Percentiles rank a stretch among this genome's conserved stretches.
phyloP scores from a whole-genome alignment of 2,888 invertebrate species.

The Drosophila peninsularis region DNA sequence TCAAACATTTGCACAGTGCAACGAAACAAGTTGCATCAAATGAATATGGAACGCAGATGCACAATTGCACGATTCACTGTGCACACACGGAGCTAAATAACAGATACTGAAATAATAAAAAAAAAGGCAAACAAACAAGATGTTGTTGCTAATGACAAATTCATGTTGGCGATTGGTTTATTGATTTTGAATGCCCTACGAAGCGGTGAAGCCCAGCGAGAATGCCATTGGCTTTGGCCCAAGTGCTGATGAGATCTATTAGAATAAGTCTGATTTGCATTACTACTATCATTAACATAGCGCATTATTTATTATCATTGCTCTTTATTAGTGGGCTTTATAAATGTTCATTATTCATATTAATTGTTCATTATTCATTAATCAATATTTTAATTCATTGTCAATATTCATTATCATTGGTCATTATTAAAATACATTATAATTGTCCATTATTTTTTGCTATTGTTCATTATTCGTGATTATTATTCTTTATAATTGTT shows the following conservation, averaged over 20 bases:
- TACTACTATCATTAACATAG: background rate
- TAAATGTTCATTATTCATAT: background rate
- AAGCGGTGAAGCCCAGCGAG: background rate
- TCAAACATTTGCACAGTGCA: conserved; percentile 65
- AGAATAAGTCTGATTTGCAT: background rate
- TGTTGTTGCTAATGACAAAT: conserved; percentile 70
- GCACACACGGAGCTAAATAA: conserved; percentile 26
- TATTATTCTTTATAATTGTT: no score
- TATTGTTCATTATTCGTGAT: no score
- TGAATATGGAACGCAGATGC: conserved; percentile 53
- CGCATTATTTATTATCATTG: no score
- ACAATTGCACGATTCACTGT: conserved; percentile 64
- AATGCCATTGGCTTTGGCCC: background rate
- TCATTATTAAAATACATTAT: no score
- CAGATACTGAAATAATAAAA: conserved; percentile 2
- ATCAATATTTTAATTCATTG: background rate
- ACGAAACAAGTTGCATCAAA: conserved; percentile 68
- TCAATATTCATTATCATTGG: background rate
- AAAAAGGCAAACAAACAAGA: conserved; percentile 17
- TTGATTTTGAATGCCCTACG: conserved; percentile 29
- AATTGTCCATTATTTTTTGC: no score
- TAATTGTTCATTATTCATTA: background rate
- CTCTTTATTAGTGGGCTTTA: background rate
- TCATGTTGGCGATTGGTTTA: conserved; percentile 49
- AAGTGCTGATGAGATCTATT: background rate